Evolutionary conservation across 1,140 invertebrate genomes (phyloP).

Genomic region (Zaprionus kolodkinae): DNA sequence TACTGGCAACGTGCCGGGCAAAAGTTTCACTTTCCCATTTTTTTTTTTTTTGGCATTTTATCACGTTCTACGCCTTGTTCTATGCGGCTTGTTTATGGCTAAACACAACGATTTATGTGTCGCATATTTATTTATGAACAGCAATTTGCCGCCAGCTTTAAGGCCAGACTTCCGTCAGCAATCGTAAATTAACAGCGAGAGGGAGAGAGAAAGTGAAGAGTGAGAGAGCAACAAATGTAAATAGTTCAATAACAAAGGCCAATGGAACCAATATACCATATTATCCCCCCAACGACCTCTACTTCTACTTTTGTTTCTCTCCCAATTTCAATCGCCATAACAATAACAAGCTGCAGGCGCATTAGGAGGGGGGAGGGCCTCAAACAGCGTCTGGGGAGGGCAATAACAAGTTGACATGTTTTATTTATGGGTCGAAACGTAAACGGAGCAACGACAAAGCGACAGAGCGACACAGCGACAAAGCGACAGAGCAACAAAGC

Average conservation of each 20-base stretch:
- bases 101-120: constrained; percentile 62
- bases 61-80: constrained; percentile 46
- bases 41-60: constrained; percentile 39
- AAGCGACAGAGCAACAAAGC: constrained; percentile 44
- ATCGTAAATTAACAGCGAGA: constrained; percentile 68
- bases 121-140: constrained; percentile 81
- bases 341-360: constrained; percentile 55
- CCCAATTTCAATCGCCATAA: constrained; percentile 42
- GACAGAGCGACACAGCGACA: constrained; percentile 46
- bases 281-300: neutral
- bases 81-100: constrained; percentile 64
- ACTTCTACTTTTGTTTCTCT: neutral
- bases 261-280: constrained; percentile 37
- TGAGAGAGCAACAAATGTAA: constrained; percentile 76
- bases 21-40: constrained; percentile 56
- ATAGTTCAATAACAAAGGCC: constrained; percentile 80
- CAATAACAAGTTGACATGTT: constrained; percentile 82
- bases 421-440: constrained; percentile 78
- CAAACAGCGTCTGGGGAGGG: constrained; percentile 57
- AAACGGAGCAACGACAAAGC: constrained; percentile 32
- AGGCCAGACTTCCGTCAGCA: constrained; percentile 29
- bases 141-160: constrained; percentile 77
- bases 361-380: constrained; percentile 2
- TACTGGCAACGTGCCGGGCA: constrained; percentile 23
- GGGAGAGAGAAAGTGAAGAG: neutral